Evolutionary conservation across 2,888 invertebrate genomes (phyloP).

Genomic region (Lysandra coridon): DNA sequence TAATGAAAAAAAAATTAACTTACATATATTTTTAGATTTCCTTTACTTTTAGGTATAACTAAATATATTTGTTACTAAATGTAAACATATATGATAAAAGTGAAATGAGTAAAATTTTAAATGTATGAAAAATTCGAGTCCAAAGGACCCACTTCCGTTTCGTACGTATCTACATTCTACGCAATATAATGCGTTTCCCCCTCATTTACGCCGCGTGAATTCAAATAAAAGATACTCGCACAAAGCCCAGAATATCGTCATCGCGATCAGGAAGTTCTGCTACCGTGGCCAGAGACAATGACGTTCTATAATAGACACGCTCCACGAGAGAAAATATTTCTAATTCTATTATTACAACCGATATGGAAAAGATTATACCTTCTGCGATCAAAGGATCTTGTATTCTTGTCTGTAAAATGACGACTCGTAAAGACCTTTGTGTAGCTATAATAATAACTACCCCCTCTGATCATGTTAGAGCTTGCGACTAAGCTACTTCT

Average conservation of each 20-base stretch:
- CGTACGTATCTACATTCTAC: neutral
- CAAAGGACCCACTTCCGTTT: slow-evolving; percentile 5
- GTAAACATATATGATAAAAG: too few relatives aligned
- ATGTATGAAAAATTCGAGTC: neutral
- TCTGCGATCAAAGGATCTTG: neutral
- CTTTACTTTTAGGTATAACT: too few relatives aligned
- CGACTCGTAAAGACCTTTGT: neutral
- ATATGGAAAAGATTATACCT: neutral
- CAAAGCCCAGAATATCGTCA: slow-evolving; percentile 26
- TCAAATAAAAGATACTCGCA: slow-evolving; percentile 29
- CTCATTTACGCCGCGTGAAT: slow-evolving; percentile 30
- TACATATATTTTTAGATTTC: too few relatives aligned
- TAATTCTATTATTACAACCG: neutral
- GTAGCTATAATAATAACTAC: neutral
- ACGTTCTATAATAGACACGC: slow-evolving; percentile 20
- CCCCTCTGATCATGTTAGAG: too few relatives aligned
- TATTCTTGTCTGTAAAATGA: neutral
- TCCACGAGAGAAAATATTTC: slow-evolving; percentile 19
- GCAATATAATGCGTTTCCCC: slow-evolving; percentile 26
- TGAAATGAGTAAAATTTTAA: too few relatives aligned
- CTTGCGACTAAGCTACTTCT: too few relatives aligned
- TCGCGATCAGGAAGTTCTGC: slow-evolving; percentile 24
- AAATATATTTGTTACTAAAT: neutral
- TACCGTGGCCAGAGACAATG: slow-evolving; percentile 28
- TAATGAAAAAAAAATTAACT: too few relatives aligned